Evolutionary conservation across 2,797 vertebrate species (phyloP), one percentile per base, ranked within the genome.

Genomic region (Poecilia velifera): DNA sequence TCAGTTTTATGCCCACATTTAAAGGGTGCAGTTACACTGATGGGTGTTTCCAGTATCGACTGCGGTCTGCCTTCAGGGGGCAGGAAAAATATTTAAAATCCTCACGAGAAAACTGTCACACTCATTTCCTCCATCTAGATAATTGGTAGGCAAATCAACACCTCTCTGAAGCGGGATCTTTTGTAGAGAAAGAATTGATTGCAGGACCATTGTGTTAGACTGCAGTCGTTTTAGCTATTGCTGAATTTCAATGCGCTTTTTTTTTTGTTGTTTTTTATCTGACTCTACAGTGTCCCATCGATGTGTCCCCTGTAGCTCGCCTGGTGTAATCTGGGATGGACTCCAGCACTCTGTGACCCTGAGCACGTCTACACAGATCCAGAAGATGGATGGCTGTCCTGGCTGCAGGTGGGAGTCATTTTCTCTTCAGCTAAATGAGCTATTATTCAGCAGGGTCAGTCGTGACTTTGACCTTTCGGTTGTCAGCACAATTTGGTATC

Each of bases 371-470:
- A 28, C 83, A 73, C 25, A 9, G 74, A 78, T 78, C 70, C 59
- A 74, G 76, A 83, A 90, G 90, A 92, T 86, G 85, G 88, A 90
- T 90, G 90, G 74, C 68, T 80, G 86, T 85, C 78, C 86, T 82
- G 88, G 90, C 87, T 80, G 68, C 80, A 86, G 81, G 85, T 82
- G 74, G 76, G 74, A 86, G 75, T 88, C 83, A 76, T 86, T 89
- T 84, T 87, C 81, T 74, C 78, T 80, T 55, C 76, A 49, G 81
- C 76, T 79, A 86, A 89, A 87, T 87, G 79, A 85, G 86, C 84
- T 88, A 82, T 92, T 89, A 90, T 77, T 92, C 89, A 89, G 78
- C 78, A 43, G 79, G 86, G 87, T 92, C 88, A 80, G 79, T 57
- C 0, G 53, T 77, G 83, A 87, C 85, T 86, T 72, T 90, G 82